Evolutionary conservation across 2,113 vertebrate species (phyloP).

Genomic region (Ellobius talpinus): DNA sequence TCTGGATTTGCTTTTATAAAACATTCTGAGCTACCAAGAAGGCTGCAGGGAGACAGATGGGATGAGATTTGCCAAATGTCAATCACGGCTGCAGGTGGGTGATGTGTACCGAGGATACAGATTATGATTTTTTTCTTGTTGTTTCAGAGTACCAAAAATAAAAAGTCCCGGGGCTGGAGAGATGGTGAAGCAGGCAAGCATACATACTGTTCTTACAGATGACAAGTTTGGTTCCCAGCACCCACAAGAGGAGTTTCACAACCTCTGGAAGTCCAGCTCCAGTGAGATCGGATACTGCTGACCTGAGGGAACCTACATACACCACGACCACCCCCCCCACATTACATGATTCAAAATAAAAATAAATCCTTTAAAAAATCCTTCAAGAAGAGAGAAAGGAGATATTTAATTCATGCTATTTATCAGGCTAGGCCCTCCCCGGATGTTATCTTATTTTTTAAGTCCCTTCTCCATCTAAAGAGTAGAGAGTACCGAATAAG

Average conservation of each 20-base stretch:
- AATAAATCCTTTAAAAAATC: not conserved
- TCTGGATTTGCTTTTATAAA: constrained; percentile 28
- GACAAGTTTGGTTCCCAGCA: not conserved
- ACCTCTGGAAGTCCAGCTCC: not conserved
- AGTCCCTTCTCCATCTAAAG: not conserved
- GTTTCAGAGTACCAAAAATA: constrained; percentile 1
- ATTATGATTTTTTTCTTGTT: not conserved
- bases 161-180: not conserved
- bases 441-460: not conserved
- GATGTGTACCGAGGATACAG: not conserved
- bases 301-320: not conserved
- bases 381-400: not conserved
- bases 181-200: not conserved
- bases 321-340: too few relatives aligned
- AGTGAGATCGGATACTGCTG: not conserved
- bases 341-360: not conserved
- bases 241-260: not conserved
- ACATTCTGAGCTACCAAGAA: not conserved
- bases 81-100: not conserved
- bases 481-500: not conserved
- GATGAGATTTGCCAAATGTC: not conserved
- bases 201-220: not conserved
- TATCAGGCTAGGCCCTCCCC: not conserved
- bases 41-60: not conserved
- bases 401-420: not conserved